Evolutionary conservation across 2,888 invertebrate genomes (phyloP).

Genomic region (Serripes groenlandicus): DNA sequence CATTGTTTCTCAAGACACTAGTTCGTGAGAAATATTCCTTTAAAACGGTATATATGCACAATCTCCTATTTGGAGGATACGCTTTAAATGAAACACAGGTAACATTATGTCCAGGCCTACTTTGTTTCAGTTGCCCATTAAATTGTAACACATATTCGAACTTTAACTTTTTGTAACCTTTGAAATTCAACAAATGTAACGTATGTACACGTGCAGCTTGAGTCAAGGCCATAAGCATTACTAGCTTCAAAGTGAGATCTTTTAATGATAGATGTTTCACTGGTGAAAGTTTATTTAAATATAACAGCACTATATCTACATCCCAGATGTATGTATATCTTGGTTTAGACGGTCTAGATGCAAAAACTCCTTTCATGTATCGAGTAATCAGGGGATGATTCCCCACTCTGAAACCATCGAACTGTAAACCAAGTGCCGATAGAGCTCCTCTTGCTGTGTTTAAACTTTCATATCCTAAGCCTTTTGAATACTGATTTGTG

Average conservation of each 20-base stretch:
- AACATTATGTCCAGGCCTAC: conserved; percentile 15
- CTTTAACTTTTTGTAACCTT: neutral
- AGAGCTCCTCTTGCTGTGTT: conserved; percentile 9
- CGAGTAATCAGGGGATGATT: conserved; percentile 20
- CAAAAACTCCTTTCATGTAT: conserved; percentile 22
- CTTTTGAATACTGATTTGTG: neutral
- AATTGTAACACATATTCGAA: conserved; percentile 15
- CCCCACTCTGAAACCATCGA: conserved; percentile 28
- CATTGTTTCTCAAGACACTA: neutral
- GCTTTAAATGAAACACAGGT: neutral
- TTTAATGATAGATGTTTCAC: conserved; percentile 12
- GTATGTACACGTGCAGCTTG: conserved; percentile 9
- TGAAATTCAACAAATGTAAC: conserved; percentile 14
- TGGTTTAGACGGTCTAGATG: conserved; percentile 9
- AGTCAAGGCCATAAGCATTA: neutral
- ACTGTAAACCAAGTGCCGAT: conserved; percentile 21
- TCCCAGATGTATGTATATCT: conserved; percentile 19
- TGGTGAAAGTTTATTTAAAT: conserved; percentile 20
- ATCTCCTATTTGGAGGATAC: conserved; percentile 2
- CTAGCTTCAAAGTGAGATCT: neutral
- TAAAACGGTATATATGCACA: conserved; percentile 4
- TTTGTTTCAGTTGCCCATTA: conserved; percentile 19
- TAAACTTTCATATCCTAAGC: neutral
- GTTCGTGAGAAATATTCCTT: conserved; percentile 26
- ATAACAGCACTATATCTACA: conserved; percentile 12